A percentile compares a stretch with the other conserved stretches of the same genome.
phyloP scores from a whole-genome alignment of 2,113 vertebrate species.

The Laterallus jamaicensis region DNA sequence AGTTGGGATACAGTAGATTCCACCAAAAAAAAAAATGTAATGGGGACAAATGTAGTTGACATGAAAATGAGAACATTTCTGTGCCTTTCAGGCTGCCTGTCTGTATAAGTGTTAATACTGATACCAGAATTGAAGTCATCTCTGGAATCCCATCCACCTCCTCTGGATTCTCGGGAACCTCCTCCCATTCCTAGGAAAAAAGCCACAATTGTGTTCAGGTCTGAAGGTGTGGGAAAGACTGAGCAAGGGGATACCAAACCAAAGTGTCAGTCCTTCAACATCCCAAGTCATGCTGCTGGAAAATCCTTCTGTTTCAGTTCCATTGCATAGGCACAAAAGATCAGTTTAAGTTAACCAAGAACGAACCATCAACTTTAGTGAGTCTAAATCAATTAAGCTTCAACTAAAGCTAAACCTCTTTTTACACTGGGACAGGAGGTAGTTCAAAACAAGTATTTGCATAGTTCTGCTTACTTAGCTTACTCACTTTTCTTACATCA shows the following conservation, averaged over 20 bases:
- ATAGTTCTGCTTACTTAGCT: neutral
- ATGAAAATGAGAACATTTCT: constrained; percentile 27
- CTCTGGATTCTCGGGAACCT: constrained; percentile 82
- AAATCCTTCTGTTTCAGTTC: neutral
- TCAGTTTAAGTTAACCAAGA: neutral
- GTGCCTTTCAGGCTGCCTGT: constrained; percentile 50
- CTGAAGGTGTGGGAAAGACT: constrained; percentile 63
- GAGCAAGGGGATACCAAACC: neutral
- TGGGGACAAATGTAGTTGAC: neutral
- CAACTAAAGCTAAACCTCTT: neutral
- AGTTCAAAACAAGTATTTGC: neutral
- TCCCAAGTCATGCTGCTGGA: constrained; percentile 17
- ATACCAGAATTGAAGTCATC: constrained; percentile 86
- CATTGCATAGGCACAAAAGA: neutral
- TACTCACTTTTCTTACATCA: neutral
- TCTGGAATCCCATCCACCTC: constrained; percentile 83
- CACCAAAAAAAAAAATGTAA: neutral
- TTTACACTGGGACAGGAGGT: neutral
- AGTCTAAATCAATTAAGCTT: neutral
- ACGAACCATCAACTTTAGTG: neutral
- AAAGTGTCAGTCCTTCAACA: constrained; percentile 10
- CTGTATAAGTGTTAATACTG: constrained; percentile 67
- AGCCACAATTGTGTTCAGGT: constrained; percentile 68
- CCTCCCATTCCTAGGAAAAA: constrained; percentile 88
- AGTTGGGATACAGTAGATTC: neutral